Conservation (phyloP, 2,797 vertebrate genomes). For the Dicrostonyx torquatus region DNA sequence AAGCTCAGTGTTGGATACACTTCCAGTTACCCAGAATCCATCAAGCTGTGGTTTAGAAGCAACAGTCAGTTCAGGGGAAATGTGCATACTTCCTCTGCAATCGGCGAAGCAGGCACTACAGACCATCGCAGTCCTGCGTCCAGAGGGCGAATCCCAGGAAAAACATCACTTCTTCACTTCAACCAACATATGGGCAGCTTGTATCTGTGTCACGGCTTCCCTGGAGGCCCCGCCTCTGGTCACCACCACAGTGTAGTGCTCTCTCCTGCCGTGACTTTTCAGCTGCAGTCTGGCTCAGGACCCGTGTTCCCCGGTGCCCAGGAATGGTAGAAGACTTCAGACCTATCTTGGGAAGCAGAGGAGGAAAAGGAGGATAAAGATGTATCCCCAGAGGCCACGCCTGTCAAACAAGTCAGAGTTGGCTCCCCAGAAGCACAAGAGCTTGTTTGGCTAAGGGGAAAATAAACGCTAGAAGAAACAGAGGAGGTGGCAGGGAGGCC, state of each 20-base stretch:
- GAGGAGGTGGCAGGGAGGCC: conserved; percentile 40
- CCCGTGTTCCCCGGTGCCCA: background rate
- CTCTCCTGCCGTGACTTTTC: background rate
- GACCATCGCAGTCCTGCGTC: conserved; percentile 30
- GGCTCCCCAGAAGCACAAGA: conserved; percentile 14
- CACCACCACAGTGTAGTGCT: background rate
- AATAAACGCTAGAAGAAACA: conserved; percentile 81
- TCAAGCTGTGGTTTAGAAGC: conserved; percentile 34
- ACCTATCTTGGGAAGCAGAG: conserved; percentile 65
- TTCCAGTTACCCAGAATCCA: background rate
- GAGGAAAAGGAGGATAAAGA: background rate
- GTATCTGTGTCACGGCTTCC: background rate
- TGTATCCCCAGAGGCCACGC: conserved; percentile 58
- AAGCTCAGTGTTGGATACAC: background rate
- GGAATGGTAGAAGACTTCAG: conserved; percentile 1
- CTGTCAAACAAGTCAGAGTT: conserved; percentile 66
- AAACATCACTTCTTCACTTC: conserved; percentile 57
- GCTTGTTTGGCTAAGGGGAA: conserved; percentile 71
- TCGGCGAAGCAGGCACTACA: background rate
- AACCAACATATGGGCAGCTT: conserved; percentile 25
- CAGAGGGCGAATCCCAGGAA: conserved; percentile 43
- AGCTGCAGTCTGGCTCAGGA: too few relatives aligned
- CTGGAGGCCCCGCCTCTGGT: background rate
- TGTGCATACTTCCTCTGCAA: background rate
- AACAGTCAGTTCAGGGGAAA: conserved; percentile 42